phyloP scores from a whole-genome alignment of 2,797 vertebrate genomes.

The Helostoma temminkii region DNA sequence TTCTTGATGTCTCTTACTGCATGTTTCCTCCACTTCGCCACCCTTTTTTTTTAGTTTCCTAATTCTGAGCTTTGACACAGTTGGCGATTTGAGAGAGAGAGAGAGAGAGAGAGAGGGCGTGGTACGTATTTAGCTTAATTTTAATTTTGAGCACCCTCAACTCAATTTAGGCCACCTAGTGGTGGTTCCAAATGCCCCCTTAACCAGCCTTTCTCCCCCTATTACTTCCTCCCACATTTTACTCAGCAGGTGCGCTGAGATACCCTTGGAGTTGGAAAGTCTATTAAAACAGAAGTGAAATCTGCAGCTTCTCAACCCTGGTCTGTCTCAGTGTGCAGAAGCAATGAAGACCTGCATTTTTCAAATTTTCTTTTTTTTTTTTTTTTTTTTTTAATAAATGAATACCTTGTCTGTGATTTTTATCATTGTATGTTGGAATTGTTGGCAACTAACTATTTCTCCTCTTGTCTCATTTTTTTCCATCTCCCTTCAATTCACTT shows the following conservation, averaged over 20 bases:
- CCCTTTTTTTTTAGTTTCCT: neutral
- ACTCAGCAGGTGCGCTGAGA: conserved; percentile 38
- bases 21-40: neutral
- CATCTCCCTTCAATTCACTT: conserved; percentile 38
- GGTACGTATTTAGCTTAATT: conserved; percentile 14
- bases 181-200: conserved; percentile 21
- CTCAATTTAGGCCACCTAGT: conserved; percentile 22
- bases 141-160: conserved; percentile 29
- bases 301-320: conserved; percentile 24
- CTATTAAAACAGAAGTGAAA: conserved; percentile 39
- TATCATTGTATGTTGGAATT: conserved; percentile 32
- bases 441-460: conserved; percentile 34
- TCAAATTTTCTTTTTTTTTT: neutral
- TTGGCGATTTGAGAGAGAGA: conserved; percentile 16
- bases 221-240: conserved; percentile 26
- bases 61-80: conserved; percentile 5
- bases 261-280: conserved; percentile 26
- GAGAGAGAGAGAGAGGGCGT: conserved; percentile 31
- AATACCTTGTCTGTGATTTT: conserved; percentile 9
- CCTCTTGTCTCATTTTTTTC: conserved; percentile 13
- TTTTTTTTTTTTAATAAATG: neutral
- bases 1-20: neutral
- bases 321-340: neutral
- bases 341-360: neutral
- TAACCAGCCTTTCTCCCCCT: conserved; percentile 6